Conservation (phyloP, 2,888 invertebrate genomes). For the Troides helena region DNA sequence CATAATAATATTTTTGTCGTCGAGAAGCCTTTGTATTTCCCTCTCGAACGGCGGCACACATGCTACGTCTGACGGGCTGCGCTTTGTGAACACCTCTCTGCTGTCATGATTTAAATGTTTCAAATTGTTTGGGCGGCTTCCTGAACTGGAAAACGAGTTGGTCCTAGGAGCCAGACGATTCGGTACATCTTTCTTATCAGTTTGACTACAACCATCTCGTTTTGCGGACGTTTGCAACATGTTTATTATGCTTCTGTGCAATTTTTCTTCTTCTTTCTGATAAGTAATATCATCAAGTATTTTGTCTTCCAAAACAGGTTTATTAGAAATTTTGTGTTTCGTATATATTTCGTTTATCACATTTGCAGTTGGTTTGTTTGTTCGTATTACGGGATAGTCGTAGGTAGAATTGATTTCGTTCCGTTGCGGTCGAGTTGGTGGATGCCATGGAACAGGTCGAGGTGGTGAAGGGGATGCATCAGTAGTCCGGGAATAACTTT, state of each 20-base stretch:
- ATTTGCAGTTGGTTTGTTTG: constrained; percentile 57
- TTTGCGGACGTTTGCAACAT: constrained; percentile 80
- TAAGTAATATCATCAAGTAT: constrained; percentile 63
- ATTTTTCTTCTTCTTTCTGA: constrained; percentile 72
- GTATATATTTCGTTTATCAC: constrained; percentile 67
- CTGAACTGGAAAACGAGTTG: constrained; percentile 77
- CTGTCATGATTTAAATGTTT: constrained; percentile 76
- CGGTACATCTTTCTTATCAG: constrained; percentile 82
- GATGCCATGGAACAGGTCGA: constrained; percentile 76
- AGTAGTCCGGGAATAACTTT: constrained; percentile 90
- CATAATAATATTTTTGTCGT: constrained; percentile 84
- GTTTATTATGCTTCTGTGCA: constrained; percentile 74
- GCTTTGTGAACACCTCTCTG: constrained; percentile 70
- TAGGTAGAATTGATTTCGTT: constrained; percentile 77
- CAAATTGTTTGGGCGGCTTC: constrained; percentile 75
- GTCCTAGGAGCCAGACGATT: constrained; percentile 63
- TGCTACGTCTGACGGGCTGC: constrained; percentile 74
- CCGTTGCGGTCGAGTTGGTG: constrained; percentile 67
- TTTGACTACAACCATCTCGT: constrained; percentile 83
- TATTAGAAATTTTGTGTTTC: constrained; percentile 66
- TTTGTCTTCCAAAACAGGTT: constrained; percentile 67
- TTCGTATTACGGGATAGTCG: constrained; percentile 82
- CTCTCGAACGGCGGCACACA: constrained; percentile 86
- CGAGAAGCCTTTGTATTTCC: constrained; percentile 88
- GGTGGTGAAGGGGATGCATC: constrained; percentile 84